These are phyloP conservation scores for Phrynosoma blainvillii DNA, from an alignment of 2,113 vertebrate species.

Conservation along the genomic window DNA sequence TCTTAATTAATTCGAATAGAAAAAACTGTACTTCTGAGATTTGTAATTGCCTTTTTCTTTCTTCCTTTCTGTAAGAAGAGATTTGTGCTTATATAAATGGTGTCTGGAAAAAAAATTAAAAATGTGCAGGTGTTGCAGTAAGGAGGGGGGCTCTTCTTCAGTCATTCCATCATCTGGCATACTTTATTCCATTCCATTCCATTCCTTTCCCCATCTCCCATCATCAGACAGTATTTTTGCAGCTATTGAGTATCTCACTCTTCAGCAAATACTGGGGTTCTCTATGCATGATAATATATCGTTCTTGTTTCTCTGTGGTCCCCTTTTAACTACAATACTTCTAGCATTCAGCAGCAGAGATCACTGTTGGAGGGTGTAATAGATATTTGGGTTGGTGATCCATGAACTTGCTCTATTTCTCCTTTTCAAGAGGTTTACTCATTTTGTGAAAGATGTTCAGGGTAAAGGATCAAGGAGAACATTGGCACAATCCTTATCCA, in stretches of 20 bases:
- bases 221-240: neutral
- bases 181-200: too few relatives aligned
- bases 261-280: neutral
- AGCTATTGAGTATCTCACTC: neutral
- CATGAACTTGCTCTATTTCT: neutral
- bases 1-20: conserved; percentile 13
- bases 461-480: too few relatives aligned
- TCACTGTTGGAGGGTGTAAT: neutral
- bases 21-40: conserved; percentile 1
- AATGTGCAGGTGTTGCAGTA: neutral
- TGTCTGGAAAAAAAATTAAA: neutral
- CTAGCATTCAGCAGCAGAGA: neutral
- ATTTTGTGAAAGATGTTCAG: neutral
- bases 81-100: neutral
- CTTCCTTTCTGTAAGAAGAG: neutral
- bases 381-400: too few relatives aligned
- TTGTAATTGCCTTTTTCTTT: neutral
- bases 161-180: neutral
- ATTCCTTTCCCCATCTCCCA: neutral
- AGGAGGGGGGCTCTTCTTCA: neutral
- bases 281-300: neutral
- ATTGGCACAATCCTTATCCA: too few relatives aligned
- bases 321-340: neutral
- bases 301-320: neutral
- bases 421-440: conserved; percentile 10